Evolutionary conservation across 1,140 invertebrate species (phyloP).

Genomic region (Ectropis grisescens): DNA sequence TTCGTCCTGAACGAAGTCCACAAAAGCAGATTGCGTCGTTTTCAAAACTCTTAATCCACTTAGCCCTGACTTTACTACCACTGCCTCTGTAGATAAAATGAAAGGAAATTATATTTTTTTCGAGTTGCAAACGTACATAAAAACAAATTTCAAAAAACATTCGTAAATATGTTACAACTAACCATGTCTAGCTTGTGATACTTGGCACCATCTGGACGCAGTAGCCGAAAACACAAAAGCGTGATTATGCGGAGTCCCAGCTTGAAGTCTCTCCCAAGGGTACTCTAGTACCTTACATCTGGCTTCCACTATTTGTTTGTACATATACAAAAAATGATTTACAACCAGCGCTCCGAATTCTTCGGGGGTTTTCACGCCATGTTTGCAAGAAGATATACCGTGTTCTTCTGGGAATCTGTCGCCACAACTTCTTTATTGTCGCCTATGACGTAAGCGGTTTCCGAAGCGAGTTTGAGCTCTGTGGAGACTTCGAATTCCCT

Average conservation of each 20-base stretch:
- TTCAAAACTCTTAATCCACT: slow-evolving; percentile 79
- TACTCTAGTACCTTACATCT: slow-evolving; percentile 78
- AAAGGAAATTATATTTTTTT: too few relatives aligned
- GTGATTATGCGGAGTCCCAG: slow-evolving; percentile 76
- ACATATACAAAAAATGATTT: slow-evolving; percentile 80
- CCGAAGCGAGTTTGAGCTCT: slow-evolving; percentile 76
- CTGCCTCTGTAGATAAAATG: slow-evolving; percentile 53
- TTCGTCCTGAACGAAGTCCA: slow-evolving; percentile 82
- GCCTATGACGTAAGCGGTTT: slow-evolving; percentile 74
- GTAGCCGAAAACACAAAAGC: slow-evolving; percentile 79
- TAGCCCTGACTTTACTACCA: slow-evolving; percentile 74
- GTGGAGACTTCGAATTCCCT: slow-evolving; percentile 82
- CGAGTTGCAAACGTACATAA: too few relatives aligned
- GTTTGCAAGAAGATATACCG: slow-evolving; percentile 83
- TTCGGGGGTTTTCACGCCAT: slow-evolving; percentile 81
- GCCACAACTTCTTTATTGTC: slow-evolving; percentile 82
- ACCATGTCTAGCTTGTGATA: slow-evolving; percentile 76
- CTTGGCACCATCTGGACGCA: slow-evolving; percentile 74
- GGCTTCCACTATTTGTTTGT: slow-evolving; percentile 77
- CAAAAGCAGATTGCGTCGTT: slow-evolving; percentile 83
- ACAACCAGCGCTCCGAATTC: slow-evolving; percentile 79
- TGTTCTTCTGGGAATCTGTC: slow-evolving; percentile 87
- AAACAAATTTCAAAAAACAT: too few relatives aligned
- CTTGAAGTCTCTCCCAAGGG: slow-evolving; percentile 80
- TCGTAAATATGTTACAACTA: too few relatives aligned